Percentiles rank a stretch among this genome's conserved stretches.
Conservation (phyloP, 2,113 vertebrate genomes). For the Callorhinus ursinus region DNA sequence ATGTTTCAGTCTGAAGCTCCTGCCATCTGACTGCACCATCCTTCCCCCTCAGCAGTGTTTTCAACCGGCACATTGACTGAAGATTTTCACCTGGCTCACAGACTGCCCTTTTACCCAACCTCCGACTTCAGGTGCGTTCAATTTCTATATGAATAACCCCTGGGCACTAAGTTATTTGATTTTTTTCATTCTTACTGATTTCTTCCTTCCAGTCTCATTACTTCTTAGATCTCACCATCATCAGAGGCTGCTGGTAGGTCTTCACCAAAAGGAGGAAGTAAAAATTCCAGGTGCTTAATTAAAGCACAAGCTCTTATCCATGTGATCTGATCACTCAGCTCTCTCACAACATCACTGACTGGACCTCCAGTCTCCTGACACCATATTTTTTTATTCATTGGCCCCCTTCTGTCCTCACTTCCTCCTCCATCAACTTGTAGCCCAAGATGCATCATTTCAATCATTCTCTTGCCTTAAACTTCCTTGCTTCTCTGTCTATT, state of each 20-base stretch:
- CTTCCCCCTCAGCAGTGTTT: neutral
- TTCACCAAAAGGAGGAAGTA: neutral
- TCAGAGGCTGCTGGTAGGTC: neutral
- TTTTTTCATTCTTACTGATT: neutral
- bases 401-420: neutral
- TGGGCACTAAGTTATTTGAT: neutral
- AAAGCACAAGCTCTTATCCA: neutral
- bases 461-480: neutral
- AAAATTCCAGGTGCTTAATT: neutral
- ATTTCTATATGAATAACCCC: neutral
- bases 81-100: neutral
- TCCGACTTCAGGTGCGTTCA: neutral
- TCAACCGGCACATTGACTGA: neutral
- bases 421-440: neutral
- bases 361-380: neutral
- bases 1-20: neutral
- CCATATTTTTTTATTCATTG: neutral
- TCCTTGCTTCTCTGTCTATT: neutral
- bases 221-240: neutral
- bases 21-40: neutral
- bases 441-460: neutral
- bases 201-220: neutral
- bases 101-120: neutral
- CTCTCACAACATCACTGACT: neutral
- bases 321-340: neutral